These are phyloP conservation scores for Drosophila prolongata DNA, from an alignment of 2,888 invertebrate species.

Conservation along the genomic window DNA sequence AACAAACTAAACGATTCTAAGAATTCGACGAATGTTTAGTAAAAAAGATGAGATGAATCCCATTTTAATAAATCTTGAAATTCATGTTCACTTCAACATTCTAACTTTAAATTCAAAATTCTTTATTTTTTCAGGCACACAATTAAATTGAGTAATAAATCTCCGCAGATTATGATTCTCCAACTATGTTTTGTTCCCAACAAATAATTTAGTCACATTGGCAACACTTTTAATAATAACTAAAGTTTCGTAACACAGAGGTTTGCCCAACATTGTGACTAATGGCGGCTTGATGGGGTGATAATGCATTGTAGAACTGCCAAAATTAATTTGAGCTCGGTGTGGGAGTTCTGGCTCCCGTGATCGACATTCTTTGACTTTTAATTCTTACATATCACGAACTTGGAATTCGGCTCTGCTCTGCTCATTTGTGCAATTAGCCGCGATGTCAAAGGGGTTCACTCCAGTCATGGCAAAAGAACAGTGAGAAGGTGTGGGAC, in stretches of 20 bases:
- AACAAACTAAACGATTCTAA: too few relatives aligned
- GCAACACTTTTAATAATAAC: not conserved
- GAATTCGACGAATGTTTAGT: too few relatives aligned
- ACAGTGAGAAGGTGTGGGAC: conserved; percentile 70
- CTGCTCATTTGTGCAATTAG: conserved; percentile 68
- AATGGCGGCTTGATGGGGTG: conserved; percentile 13
- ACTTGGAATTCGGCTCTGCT: conserved; percentile 50
- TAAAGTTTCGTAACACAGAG: not conserved
- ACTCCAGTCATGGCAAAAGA: conserved; percentile 55
- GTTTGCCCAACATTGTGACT: conserved; percentile 10
- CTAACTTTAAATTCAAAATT: not conserved
- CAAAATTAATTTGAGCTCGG: conserved; percentile 23
- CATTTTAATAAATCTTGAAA: not conserved
- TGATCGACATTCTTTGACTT: conserved; percentile 38
- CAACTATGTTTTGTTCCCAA: conserved; percentile 1
- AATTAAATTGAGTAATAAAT: conserved; percentile 19
- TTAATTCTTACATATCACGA: conserved; percentile 64
- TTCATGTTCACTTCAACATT: not conserved
- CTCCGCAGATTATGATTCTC: not conserved
- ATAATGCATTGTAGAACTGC: conserved; percentile 19
- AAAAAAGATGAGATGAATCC: not conserved
- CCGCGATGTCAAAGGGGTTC: conserved; percentile 74
- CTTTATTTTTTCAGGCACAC: conserved; percentile 2
- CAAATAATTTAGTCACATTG: conserved; percentile 2
- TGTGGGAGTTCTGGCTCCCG: conserved; percentile 30